phyloP scores from a whole-genome alignment of 1,140 invertebrate species.

The Zaprionus ornatus region DNA sequence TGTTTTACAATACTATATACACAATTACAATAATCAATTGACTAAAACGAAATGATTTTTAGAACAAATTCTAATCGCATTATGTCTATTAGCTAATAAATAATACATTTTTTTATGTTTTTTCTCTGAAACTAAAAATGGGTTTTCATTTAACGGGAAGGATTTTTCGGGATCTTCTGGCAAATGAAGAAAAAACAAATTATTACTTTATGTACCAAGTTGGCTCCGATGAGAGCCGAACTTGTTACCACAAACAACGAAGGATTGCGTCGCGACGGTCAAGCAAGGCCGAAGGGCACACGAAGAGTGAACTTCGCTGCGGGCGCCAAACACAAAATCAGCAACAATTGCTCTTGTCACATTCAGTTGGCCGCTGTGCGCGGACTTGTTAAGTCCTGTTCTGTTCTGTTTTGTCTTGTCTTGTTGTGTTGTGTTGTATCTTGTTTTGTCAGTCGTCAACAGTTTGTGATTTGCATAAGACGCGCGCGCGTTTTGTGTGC shows the following conservation, averaged over 20 bases:
- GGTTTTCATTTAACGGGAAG: not conserved
- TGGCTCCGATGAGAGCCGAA: not conserved
- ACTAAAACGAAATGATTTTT: conserved; percentile 48
- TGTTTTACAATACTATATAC: conserved; percentile 51
- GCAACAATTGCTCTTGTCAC: conserved; percentile 70
- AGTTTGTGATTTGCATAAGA: not conserved
- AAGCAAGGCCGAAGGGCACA: conserved; percentile 39
- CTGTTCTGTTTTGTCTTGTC: conserved; percentile 20
- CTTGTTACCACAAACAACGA: conserved; percentile 16
- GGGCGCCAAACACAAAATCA: conserved; percentile 72
- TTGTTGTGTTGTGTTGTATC: not conserved
- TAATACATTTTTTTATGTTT: conserved; percentile 62
- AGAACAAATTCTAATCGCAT: conserved; percentile 73
- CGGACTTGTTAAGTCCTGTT: conserved; percentile 56
- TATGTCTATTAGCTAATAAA: conserved; percentile 72
- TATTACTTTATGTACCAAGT: not conserved
- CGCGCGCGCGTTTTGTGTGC: conserved; percentile 40
- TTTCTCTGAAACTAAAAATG: conserved; percentile 40
- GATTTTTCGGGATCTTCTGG: not conserved
- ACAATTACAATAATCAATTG: conserved; percentile 51
- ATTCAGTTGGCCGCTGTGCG: conserved; percentile 74
- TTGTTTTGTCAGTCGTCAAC: not conserved
- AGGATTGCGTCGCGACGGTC: conserved; percentile 43
- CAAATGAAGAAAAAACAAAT: not conserved
- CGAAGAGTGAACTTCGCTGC: conserved; percentile 56